Evolutionary conservation across 2,888 invertebrate genomes (phyloP), one percentile per base, ranked within the genome.

Genomic region (Patella ulyssiponensis): DNA sequence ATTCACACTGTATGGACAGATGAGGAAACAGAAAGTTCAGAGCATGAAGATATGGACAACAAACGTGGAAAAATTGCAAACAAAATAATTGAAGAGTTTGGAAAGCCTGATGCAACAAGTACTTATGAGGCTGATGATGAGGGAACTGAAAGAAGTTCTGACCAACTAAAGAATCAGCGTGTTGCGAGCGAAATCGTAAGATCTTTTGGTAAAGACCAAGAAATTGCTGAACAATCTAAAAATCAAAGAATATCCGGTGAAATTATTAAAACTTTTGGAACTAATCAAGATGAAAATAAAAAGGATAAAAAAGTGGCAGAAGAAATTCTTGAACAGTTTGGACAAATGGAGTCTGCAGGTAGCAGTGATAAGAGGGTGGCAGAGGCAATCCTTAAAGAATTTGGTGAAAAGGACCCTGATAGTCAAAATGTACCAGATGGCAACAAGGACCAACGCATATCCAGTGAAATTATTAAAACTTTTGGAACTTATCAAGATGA

Each of bases 1-100:
- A 20, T 64, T 15, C 64, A 64, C 23, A 64, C 64, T 3, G 64
- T 64, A 23, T 64, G 64, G 64, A 44, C 44, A 44, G 64, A 64
- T 23, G 64, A 64, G 23, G 72, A 71, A 7, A 76, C 79, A 11
- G 77, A 77, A 9, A 75, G 71, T 54, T 73, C 73, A 5, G 54
- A 72, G 23, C 77, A 72, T 58, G 81, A 81, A 33, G 77, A 78
- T 54, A 76, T 76, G 72, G 78, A 64, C 33, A 77, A 74, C 69
- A 44, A 76, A 72, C 73, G 75, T 52, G 76, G 78, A 53, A 74
- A 56, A 58, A 0, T 64, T 23, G 15, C 20, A 11, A 14, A 64
- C 20, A 2, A 23, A 7, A 64, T 64, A 23, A 20, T 64, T 20
- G 23, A 64, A 23, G 64, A 64, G 14, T 64, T 64, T 64, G 69